phyloP scores from a whole-genome alignment of 2,888 invertebrate genomes.

The Drosophila niveifrons region DNA sequence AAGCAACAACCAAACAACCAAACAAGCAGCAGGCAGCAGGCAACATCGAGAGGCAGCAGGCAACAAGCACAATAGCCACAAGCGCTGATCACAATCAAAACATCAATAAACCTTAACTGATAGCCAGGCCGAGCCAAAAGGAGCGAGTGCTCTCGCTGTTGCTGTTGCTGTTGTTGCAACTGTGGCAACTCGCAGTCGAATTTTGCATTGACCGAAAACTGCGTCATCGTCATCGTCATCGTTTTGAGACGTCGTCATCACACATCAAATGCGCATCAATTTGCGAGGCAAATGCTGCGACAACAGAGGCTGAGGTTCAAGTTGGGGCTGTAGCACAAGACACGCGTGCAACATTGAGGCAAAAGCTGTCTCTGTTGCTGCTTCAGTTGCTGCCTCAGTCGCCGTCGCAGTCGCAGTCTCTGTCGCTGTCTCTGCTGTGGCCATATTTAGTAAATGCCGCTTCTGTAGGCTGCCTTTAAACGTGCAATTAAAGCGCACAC shows the following conservation, averaged over 20 bases:
- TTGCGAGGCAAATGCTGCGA: conserved; percentile 68
- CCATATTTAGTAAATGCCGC: conserved; percentile 82
- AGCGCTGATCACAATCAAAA: conserved; percentile 79
- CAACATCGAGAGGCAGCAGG: conserved; percentile 23
- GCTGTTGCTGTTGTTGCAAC: conserved; percentile 13
- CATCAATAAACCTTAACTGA: conserved; percentile 82
- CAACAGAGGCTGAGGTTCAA: conserved; percentile 54
- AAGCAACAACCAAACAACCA: conserved; percentile 21
- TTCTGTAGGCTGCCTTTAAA: conserved; percentile 79
- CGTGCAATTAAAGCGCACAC: conserved; percentile 78
- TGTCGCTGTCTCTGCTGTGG: conserved; percentile 52
- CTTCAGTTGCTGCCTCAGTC: background rate
- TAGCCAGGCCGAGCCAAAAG: conserved; percentile 50
- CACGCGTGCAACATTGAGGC: conserved; percentile 63
- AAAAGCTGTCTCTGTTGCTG: background rate
- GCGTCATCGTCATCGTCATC: conserved; percentile 46
- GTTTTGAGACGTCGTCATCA: conserved; percentile 54
- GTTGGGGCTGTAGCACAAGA: conserved; percentile 34
- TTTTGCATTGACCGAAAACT: conserved; percentile 60
- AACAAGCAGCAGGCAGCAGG: conserved; percentile 6
- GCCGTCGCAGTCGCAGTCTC: conserved; percentile 16
- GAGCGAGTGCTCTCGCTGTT: conserved; percentile 11
- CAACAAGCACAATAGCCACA: conserved; percentile 63
- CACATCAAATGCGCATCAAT: conserved; percentile 77
- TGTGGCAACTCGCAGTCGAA: conserved; percentile 5